Percentiles rank a stretch among this genome's conserved stretches.
Evolutionary conservation across 2,113 vertebrate species (phyloP).

Genomic region (Elephas maximus): DNA sequence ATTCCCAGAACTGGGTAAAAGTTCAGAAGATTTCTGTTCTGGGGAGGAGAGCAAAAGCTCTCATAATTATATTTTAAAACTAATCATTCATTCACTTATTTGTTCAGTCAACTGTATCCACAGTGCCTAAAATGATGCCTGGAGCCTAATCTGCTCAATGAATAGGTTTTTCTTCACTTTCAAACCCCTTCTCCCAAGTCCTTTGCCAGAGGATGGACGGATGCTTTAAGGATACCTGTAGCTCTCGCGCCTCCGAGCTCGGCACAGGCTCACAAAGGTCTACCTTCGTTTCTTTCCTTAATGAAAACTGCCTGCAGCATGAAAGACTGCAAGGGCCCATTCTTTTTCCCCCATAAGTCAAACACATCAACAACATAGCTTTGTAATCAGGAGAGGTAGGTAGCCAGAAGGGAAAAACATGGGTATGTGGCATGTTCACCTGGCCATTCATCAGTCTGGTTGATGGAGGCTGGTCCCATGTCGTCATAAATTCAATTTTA

Average conservation of each 20-base stretch:
- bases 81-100: slow-evolving; percentile 5
- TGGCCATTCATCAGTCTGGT: not conserved
- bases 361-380: not conserved
- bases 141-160: not conserved
- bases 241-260: not conserved
- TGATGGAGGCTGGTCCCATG: not conserved
- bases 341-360: not conserved
- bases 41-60: slow-evolving; percentile 6
- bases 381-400: slow-evolving; percentile 26
- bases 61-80: slow-evolving; percentile 29
- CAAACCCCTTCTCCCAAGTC: not conserved
- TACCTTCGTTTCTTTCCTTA: not conserved
- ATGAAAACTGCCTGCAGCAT: not conserved
- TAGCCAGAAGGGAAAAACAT: not conserved
- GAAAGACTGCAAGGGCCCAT: not conserved
- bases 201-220: not conserved
- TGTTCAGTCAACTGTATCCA: not conserved
- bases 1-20: not conserved
- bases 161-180: not conserved
- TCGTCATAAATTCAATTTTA: slow-evolving; percentile 21
- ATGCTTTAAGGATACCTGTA: fast-evolving
- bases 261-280: not conserved
- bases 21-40: not conserved
- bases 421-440: not conserved
- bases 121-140: not conserved